Conservation (phyloP, 2,888 invertebrate species). For the Amblyjoppa proteus region DNA sequence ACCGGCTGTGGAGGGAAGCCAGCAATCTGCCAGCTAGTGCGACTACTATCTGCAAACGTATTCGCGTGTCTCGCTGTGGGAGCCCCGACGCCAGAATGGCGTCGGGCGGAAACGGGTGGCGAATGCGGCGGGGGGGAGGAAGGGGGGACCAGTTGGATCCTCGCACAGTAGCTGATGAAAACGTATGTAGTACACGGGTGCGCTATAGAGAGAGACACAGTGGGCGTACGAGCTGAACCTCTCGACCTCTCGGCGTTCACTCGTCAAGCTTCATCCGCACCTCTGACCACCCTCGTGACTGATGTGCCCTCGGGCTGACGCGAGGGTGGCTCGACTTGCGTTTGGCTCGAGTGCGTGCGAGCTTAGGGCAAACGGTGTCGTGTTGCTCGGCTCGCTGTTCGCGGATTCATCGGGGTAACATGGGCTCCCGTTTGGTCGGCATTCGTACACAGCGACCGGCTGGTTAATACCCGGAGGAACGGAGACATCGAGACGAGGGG, state of each 20-base stretch:
- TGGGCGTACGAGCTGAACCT: conserved; percentile 14
- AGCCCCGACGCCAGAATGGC: background rate
- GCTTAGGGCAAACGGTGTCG: conserved; percentile 66
- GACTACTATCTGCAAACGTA: background rate
- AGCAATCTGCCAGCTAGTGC: conserved; percentile 41
- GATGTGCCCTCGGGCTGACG: conserved; percentile 14
- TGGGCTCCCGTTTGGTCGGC: background rate
- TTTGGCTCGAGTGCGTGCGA: conserved; percentile 54
- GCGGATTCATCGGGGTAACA: conserved; percentile 25
- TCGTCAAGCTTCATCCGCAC: conserved; percentile 61
- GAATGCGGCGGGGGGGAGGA: no score
- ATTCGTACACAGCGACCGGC: background rate
- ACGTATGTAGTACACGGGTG: background rate
- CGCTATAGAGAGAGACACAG: no score
- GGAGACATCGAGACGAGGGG: background rate
- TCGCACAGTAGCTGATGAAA: conserved; percentile 18
- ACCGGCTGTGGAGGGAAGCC: conserved; percentile 56
- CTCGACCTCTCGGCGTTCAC: conserved; percentile 61
- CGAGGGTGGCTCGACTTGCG: conserved; percentile 59
- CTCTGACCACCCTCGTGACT: conserved; percentile 54
- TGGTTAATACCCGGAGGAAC: background rate
- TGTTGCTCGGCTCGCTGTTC: conserved; percentile 49
- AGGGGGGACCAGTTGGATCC: background rate
- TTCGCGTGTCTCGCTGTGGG: conserved; percentile 29
- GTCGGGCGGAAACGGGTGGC: background rate